These are phyloP conservation scores for Anseranas semipalmata DNA, from an alignment of 2,113 vertebrate genomes.

Conservation along the genomic window DNA sequence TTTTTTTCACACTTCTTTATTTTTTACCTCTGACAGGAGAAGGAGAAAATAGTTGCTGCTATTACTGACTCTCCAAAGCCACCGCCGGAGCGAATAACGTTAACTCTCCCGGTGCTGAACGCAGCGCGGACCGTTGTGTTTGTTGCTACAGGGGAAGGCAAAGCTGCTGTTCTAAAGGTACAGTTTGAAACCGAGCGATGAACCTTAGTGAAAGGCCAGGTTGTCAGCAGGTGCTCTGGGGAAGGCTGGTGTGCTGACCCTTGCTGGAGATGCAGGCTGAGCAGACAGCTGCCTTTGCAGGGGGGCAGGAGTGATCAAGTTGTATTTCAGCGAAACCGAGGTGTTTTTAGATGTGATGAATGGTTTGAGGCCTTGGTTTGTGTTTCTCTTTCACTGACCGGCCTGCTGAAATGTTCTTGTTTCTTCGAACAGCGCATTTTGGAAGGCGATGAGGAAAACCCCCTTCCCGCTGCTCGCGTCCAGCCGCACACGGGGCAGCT, in stretches of 20 bases:
- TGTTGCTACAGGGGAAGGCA: conserved; percentile 89
- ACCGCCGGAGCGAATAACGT: conserved; percentile 84
- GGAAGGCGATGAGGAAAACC: conserved; percentile 78
- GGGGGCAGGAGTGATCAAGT: too few species aligned
- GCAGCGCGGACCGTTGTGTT: conserved; percentile 86
- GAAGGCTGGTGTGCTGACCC: not conserved
- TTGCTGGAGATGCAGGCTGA: not conserved
- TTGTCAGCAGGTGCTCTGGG: not conserved
- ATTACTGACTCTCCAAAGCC: conserved; percentile 92
- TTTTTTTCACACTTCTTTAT: not conserved
- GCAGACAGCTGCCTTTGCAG: not conserved
- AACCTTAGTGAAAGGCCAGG: too few species aligned
- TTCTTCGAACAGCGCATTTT: conserved; percentile 81
- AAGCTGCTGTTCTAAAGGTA: conserved; percentile 87
- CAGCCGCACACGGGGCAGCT: conserved; percentile 81
- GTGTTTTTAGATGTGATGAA: not conserved
- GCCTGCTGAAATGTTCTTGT: not conserved
- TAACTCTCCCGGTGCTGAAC: conserved; percentile 90
- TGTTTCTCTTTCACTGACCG: rapidly evolving
- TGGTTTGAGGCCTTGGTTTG: too few species aligned
- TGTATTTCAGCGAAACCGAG: not conserved
- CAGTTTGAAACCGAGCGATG: too few species aligned
- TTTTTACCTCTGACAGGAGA: conserved; percentile 76
- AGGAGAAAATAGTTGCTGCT: conserved; percentile 84
- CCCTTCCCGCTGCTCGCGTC: conserved; percentile 84